These are phyloP conservation scores for Ataeniobius toweri DNA, from an alignment of 2,797 vertebrate species.

Conservation along the genomic window DNA sequence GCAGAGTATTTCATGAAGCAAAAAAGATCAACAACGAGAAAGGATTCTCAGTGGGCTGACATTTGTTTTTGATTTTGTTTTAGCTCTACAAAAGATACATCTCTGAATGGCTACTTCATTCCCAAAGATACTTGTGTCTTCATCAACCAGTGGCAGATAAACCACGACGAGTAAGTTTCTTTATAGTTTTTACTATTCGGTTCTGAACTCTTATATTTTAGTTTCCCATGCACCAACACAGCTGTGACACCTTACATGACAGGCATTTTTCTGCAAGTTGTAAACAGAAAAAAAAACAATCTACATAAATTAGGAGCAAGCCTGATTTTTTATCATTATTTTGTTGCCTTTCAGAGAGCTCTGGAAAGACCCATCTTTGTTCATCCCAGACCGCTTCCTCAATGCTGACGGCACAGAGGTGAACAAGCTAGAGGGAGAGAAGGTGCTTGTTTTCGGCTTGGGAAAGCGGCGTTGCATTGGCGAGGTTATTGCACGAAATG, in stretches of 20 bases:
- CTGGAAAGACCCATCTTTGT: conserved; percentile 88
- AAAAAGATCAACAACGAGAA: not conserved
- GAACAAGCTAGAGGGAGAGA: conserved; percentile 81
- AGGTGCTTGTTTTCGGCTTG: conserved; percentile 86
- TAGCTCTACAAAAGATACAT: conserved; percentile 87
- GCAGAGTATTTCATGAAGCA: not conserved
- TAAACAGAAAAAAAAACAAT: not conserved
- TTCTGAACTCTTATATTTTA: not conserved
- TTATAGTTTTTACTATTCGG: not conserved
- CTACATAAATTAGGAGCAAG: not conserved
- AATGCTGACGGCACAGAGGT: conserved; percentile 67
- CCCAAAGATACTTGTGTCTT: conserved; percentile 92
- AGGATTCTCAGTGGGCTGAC: not conserved
- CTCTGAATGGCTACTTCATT: conserved; percentile 88
- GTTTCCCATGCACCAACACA: not conserved
- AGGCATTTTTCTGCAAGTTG: not conserved
- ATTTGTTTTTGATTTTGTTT: conserved; percentile 6
- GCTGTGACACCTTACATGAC: not conserved
- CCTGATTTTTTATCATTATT: conserved; percentile 2
- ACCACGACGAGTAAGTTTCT: conserved; percentile 90
- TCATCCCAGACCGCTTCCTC: conserved; percentile 90
- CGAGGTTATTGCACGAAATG: conserved; percentile 86
- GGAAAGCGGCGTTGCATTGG: conserved; percentile 91
- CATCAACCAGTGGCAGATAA: conserved; percentile 96
- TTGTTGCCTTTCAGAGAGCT: conserved; percentile 71